Base-by-base conservation (phyloP, 2,888 invertebrate genomes). In the Andrena camellia region DNA sequence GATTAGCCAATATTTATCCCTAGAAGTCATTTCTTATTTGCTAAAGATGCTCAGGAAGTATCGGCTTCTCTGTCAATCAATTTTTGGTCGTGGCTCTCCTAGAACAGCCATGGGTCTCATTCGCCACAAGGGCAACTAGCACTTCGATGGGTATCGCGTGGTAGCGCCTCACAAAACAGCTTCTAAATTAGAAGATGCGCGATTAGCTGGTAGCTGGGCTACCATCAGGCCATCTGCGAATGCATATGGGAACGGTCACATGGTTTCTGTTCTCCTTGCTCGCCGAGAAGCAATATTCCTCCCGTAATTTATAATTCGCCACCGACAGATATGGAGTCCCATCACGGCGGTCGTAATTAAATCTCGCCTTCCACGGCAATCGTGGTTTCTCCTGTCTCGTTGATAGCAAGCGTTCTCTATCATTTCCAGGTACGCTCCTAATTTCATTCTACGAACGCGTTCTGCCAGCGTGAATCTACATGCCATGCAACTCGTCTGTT, bases 131-230 rank as follows among this genome's bases (percentile, higher is more conserved):
- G 64, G 23, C 10, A 2, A 5, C 13, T 31, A 54, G 57, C 54
- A 59, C 68, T 64, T 57, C 67, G 83, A 77, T 84, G 72, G 26
- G 68, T 77, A 85, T 76, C 69, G 52, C 70, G 29, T 31, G 26
- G 33, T 52, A n/a, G n/a, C 63, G 68, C 78, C 68, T 20, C 62
- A 64, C 70, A 50, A 83, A 81, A 52, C 42, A 80, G 74, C 71
- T 81, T 84, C 88, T 87, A 88, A 90, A 90, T 90, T 88, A 90
- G 88, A 90, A 90, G 90, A 90, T 90, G 84, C 85, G 75, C 88
- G 90, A 89, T 90, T 90, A 88, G 85, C 73, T 69, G 85, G 86
- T 86, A 86, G 86, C 86, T 69, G 35, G 71, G 68, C 54, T 67
- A 75, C 60, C 71, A 76, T 71, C 33, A 60, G 52, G 68, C 35